A percentile compares a stretch with the other conserved stretches of the same genome.
These are phyloP conservation scores for Conus betulinus DNA, from an alignment of 1,140 invertebrate genomes.

Conservation along the genomic window DNA sequence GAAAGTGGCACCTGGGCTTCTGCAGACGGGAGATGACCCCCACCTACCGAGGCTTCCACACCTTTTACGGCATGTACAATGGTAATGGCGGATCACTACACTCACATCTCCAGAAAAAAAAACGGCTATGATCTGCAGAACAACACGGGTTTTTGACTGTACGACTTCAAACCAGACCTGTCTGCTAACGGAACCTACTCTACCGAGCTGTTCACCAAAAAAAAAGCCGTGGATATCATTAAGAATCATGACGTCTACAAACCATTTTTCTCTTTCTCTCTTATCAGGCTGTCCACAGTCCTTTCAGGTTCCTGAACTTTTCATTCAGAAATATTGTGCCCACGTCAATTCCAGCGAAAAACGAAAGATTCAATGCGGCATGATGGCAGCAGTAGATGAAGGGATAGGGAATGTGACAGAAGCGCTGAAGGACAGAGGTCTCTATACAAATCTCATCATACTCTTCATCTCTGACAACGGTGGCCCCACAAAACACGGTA, in stretches of 20 bases:
- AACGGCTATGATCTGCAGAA: conserved; percentile 55
- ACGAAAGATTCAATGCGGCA: conserved; percentile 38
- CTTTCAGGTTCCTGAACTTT: conserved; percentile 66
- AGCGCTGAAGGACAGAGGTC: conserved; percentile 31
- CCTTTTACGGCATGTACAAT: conserved; percentile 66
- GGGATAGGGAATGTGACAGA: conserved; percentile 56
- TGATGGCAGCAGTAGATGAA: conserved; percentile 60
- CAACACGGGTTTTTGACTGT: conserved; percentile 26
- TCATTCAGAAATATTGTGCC: conserved; percentile 39
- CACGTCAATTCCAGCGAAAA: background rate
- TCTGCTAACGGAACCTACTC: background rate
- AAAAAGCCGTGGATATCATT: background rate
- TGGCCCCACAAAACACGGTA: background rate
- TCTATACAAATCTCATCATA: background rate
- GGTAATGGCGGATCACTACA: conserved; percentile 55
- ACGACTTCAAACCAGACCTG: background rate
- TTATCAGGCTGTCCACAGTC: conserved; percentile 55
- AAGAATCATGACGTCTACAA: background rate
- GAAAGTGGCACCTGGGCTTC: conserved; percentile 76
- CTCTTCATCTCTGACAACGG: background rate
- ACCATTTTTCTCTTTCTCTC: conserved; percentile 59
- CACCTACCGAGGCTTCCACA: conserved; percentile 71
- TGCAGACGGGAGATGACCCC: conserved; percentile 70
- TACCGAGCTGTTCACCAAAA: background rate
- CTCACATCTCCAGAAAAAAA: conserved; percentile 48